Evolutionary conservation across 1,140 invertebrate species (phyloP).

Genomic region (Drosophila littoralis): DNA sequence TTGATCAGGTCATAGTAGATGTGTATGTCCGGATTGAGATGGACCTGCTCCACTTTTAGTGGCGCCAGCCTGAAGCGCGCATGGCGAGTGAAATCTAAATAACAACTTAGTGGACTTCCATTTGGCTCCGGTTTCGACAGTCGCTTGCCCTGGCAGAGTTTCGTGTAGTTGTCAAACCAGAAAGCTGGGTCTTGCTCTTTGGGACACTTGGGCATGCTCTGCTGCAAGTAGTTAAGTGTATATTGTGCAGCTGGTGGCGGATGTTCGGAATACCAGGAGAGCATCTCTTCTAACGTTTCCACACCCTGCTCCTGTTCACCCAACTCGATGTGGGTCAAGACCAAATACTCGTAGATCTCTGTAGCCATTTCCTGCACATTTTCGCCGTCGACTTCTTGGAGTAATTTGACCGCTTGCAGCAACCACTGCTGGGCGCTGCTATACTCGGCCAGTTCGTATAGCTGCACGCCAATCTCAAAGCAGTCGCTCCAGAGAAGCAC

Average conservation of each 20-base stretch:
- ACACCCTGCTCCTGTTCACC: conserved; percentile 31
- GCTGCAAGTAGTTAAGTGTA: conserved; percentile 36
- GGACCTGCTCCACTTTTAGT: conserved; percentile 95
- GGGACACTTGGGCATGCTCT: conserved; percentile 6
- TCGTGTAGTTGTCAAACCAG: conserved; percentile 56
- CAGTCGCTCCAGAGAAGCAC: conserved; percentile 59
- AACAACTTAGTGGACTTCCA: conserved; percentile 87
- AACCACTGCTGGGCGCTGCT: conserved; percentile 56
- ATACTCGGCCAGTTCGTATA: conserved; percentile 53
- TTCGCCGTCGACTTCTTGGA: conserved; percentile 8
- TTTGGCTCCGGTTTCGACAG: conserved; percentile 4
- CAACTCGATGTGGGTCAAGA: conserved; percentile 54
- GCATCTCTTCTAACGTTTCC: conserved; percentile 34
- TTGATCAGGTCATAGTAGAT: conserved; percentile 95
- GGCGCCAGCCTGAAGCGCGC: conserved; percentile 92
- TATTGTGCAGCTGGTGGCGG: conserved; percentile 25
- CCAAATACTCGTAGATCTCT: conserved; percentile 63
- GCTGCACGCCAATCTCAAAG: conserved; percentile 63
- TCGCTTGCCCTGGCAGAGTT: conserved; percentile 58
- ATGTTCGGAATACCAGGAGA: conserved; percentile 15
- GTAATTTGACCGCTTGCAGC: conserved; percentile 24
- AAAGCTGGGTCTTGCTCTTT: neutral
- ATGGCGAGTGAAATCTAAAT: conserved; percentile 89
- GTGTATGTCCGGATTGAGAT: conserved; percentile 92
- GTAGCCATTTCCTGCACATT: neutral